Base-by-base conservation (phyloP, 2,113 vertebrate species). In the Merops nubicus region DNA sequence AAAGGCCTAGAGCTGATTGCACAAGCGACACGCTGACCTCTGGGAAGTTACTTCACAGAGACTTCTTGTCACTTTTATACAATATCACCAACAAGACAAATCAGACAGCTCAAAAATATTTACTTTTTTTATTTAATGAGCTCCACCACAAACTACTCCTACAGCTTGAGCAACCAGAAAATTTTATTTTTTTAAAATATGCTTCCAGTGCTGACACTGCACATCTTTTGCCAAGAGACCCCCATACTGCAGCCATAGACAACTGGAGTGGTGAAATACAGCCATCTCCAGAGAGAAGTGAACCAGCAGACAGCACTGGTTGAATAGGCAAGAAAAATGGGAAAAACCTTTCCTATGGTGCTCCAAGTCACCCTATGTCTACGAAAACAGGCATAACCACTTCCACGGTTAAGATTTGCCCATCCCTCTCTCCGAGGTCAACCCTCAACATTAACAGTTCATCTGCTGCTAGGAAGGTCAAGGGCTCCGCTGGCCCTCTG, bases 381-480 rank as follows among this genome's bases (percentile, higher is more conserved):
- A 45, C 33, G 85, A 87, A 69, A 94, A 64, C 34, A 74, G 68
- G 47, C 75, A 88, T 11, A 56, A 56, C 18, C 60, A 31, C 38
- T 53, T 47, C 45, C 34, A 40, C 1, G 38, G 60, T 33, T 73
- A 74, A 78, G 70, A 25, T 50, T 33, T 45, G 45, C 36, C 84
- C 76, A 51, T 29, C 54, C 68, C 64, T 91, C 31, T 68, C 38
- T 43, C 43, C 0, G 15, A 51, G 69, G 75, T 42, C 54, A 84
- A 6, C 64, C 36, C 72, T 60, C 85, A 67, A 60, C 43, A 91
- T 6, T 51, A 89, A 64, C 68, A 43, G 69, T 26, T 94, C 92
- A 81, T 72, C 76, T 72, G 47, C 76, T n/a, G 68, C 82, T 60
- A 16, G 13, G 6, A 93, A 96, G 93, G 96, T 95, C 93, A 96